Percentiles rank a stretch among this genome's conserved stretches.
Conservation (phyloP, 2,888 invertebrate genomes). For the Pseudoips prasinana region DNA sequence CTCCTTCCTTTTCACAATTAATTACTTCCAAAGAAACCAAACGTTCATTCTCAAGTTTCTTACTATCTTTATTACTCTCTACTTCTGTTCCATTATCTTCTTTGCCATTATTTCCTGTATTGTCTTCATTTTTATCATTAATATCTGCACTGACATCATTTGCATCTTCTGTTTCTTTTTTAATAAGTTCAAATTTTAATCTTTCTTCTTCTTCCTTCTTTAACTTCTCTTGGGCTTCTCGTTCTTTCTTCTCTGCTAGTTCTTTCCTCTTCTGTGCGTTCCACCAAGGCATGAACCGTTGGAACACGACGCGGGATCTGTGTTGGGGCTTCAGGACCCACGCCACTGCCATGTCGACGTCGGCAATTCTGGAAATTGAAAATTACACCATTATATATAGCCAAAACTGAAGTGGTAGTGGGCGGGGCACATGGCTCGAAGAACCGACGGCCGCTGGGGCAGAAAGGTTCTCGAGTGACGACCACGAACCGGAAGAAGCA, state of each 20-base stretch:
- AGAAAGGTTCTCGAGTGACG: too few species aligned
- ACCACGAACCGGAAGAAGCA: too few species aligned
- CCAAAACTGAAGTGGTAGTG: too few species aligned
- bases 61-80: too few species aligned
- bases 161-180: background rate
- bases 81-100: background rate
- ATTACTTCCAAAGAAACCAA: too few species aligned
- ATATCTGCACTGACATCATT: background rate
- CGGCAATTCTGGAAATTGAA: conserved; percentile 63
- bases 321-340: conserved; percentile 78
- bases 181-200: conserved; percentile 3
- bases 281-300: conserved; percentile 77
- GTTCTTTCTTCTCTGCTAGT: conserved; percentile 56
- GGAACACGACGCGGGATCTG: conserved; percentile 72
- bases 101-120: background rate
- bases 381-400: background rate
- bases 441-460: too few species aligned
- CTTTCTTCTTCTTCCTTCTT: conserved; percentile 11
- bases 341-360: conserved; percentile 71
- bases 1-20: too few species aligned
- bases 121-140: background rate
- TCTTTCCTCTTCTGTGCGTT: conserved; percentile 63
- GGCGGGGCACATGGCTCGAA: too few species aligned
- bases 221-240: conserved; percentile 34
- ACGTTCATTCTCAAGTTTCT: too few species aligned